Conservation (phyloP, 35 echinoderm and acorn worm species). For the Chiridota heheva region DNA sequence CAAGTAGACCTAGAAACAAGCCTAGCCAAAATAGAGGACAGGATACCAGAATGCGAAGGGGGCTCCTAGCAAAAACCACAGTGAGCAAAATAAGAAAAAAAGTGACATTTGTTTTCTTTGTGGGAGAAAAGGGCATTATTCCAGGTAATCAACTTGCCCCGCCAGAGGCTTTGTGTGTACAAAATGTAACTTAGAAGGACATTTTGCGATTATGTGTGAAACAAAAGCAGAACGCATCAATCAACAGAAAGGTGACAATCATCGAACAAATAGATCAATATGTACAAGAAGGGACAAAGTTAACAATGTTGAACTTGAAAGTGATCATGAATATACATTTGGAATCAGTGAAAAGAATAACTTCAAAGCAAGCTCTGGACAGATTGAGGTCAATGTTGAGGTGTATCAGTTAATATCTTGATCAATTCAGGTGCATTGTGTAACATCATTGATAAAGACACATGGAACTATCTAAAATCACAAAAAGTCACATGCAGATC, state of each 20-base stretch:
- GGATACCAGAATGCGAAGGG: background rate
- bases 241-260: background rate
- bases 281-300: background rate
- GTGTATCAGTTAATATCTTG: background rate
- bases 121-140: constrained; percentile 4
- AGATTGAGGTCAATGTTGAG: background rate
- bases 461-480: background rate
- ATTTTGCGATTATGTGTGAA: background rate
- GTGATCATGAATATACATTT: background rate
- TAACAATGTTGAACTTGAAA: background rate
- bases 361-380: background rate
- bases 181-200: background rate
- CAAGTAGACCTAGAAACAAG: background rate
- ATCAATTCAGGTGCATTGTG: constrained; percentile 13
- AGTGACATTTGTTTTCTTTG: background rate
- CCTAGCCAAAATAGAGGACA: background rate
- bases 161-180: background rate
- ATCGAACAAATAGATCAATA: background rate
- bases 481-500: background rate
- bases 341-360: background rate
- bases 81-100: background rate
- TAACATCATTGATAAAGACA: constrained; percentile 20
- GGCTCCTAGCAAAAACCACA: background rate
- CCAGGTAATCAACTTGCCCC: background rate
- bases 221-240: background rate